Evolutionary conservation across 2,113 vertebrate genomes (phyloP), one percentile per base, ranked within the genome.

Genomic region (Candoia aspera): DNA sequence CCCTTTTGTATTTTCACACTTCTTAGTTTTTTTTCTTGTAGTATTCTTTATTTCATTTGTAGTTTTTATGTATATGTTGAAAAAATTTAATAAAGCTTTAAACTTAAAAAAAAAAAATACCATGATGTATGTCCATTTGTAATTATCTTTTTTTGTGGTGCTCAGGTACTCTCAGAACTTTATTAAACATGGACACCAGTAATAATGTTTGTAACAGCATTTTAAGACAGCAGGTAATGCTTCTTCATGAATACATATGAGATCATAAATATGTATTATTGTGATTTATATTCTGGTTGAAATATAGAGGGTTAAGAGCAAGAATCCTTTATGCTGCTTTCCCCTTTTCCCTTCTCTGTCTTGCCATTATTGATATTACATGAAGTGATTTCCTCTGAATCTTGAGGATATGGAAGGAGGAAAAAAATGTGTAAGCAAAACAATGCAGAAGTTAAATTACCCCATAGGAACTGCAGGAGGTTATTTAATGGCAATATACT

Each of bases 161-260:
- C 93, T 95, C 92, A 93, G 95, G 85, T 12, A 92, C 1, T 2
- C 68, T 88, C 79, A 95, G 92, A 93, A 86, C 55, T 88, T 73
- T 87, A 92, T 62, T 87, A 88, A 92, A 88, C 55, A 60, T 53
- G 57, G 84, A 92, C 91, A 84, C 55, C 29, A 88, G 91, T 88
- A 92, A 23, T 88, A 91, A 95, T 93, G 26, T 58, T 90, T 94
- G 86, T 85, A 94, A 92, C 49, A 95, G 91, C 68, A 59, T 95
- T 94, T 92, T 94, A 91, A 90, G 91, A 49, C 37, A 94, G 87
- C 9, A 92, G 93, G 37, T 90, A 94, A 89, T 91, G 54, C 24
- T 93, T 95, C 93, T 68, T 83, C 87, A 93, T 92, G 64, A 84
- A 92, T 9, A 54, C 58, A 94, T 42, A 93, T 55, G 89, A 92